Evolutionary conservation across 1,140 invertebrate species (phyloP).

Genomic region (Eulimnadia texana): DNA sequence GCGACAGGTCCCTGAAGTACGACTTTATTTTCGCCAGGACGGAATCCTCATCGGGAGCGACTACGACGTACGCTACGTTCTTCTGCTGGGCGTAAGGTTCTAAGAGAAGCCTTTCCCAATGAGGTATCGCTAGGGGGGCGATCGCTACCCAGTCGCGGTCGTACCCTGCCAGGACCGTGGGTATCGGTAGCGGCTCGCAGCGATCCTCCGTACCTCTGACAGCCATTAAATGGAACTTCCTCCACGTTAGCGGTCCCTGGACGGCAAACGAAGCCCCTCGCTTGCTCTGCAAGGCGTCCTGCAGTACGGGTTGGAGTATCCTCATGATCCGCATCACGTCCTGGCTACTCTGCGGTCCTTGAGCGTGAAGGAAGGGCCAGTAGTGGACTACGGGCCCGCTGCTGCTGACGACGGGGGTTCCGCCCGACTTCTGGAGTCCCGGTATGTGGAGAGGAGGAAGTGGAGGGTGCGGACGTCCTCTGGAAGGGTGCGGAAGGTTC

Average conservation of each 20-base stretch:
- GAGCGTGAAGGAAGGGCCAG: slow-evolving; percentile 73
- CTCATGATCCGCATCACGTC: slow-evolving; percentile 86
- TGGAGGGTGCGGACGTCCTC: not conserved
- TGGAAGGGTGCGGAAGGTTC: not conserved
- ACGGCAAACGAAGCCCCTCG: slow-evolving; percentile 70
- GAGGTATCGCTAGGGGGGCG: slow-evolving; percentile 79
- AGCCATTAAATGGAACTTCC: slow-evolving; percentile 87
- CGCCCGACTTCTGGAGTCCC: not conserved
- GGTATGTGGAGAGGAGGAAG: slow-evolving; percentile 24
- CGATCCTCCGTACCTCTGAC: slow-evolving; percentile 84
- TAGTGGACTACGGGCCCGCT: slow-evolving; percentile 52
- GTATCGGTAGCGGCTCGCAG: slow-evolving; percentile 92
- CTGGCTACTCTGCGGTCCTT: slow-evolving; percentile 58
- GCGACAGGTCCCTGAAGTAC: slow-evolving; percentile 85
- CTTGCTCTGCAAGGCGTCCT: slow-evolving; percentile 89
- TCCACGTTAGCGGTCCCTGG: slow-evolving; percentile 84
- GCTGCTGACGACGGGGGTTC: slow-evolving; percentile 25
- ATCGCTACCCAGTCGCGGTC: slow-evolving; percentile 89
- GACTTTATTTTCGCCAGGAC: slow-evolving; percentile 58
- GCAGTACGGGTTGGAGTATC: slow-evolving; percentile 72
- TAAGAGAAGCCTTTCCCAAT: slow-evolving; percentile 85
- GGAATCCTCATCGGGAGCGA: slow-evolving; percentile 80
- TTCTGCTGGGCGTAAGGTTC: slow-evolving; percentile 86
- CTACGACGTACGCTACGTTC: slow-evolving; percentile 86
- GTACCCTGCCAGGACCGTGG: slow-evolving; percentile 77